Percentiles rank a stretch among this genome's conserved stretches.
Conservation (phyloP, 2,113 vertebrate species). For the Perca fluviatilis region DNA sequence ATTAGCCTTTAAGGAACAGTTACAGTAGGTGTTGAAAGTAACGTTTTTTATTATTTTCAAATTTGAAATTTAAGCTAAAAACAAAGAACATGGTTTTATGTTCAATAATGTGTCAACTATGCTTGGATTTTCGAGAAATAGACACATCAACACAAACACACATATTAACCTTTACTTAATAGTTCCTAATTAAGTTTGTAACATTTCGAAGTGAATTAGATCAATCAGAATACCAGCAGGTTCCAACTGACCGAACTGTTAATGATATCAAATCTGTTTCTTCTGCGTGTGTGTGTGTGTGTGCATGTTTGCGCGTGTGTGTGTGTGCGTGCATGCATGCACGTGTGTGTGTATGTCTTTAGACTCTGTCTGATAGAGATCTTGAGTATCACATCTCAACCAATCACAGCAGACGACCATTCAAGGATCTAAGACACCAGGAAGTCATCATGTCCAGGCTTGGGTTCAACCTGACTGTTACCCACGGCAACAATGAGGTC, state of each 20-base stretch:
- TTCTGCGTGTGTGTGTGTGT: conserved; percentile 5
- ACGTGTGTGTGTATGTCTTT: conserved; percentile 28
- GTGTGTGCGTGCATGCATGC: neutral
- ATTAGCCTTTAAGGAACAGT: neutral
- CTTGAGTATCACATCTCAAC: conserved; percentile 91
- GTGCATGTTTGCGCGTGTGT: conserved; percentile 12
- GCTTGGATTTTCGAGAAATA: too few species aligned
- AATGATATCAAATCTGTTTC: conserved; percentile 1
- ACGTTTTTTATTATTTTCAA: neutral
- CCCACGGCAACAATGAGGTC: conserved; percentile 77
- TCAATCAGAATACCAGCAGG: neutral
- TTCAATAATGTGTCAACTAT: too few species aligned
- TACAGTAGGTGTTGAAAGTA: neutral
- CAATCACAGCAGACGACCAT: conserved; percentile 84
- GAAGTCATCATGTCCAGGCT: conserved; percentile 85
- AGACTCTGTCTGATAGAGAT: conserved; percentile 92
- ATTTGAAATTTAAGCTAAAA: neutral
- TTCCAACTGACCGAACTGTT: neutral
- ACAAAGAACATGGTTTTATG: neutral
- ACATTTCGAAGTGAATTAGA: neutral
- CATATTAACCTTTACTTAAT: neutral
- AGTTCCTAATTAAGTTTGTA: neutral
- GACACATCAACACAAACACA: neutral
- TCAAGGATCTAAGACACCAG: conserved; percentile 83
- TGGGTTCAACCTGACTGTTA: conserved; percentile 85